These are phyloP conservation scores for Ambastaia sidthimunki DNA, from an alignment of 2,797 vertebrate genomes.

Conservation along the genomic window DNA sequence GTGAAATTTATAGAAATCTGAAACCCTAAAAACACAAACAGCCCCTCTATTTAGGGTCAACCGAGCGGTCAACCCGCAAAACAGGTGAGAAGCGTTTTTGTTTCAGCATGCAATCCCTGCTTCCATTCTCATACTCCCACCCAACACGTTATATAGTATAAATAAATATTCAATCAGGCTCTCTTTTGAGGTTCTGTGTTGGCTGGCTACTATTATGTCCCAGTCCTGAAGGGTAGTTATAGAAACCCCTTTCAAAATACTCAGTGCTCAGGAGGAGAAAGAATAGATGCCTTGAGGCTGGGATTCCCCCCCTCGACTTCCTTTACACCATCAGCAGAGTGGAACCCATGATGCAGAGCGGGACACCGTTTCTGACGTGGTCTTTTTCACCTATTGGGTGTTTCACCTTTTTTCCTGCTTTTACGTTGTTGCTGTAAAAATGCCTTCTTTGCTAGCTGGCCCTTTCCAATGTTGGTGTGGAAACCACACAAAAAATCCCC, in stretches of 20 bases:
- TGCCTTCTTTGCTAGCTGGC: conserved; percentile 64
- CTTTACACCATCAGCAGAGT: conserved; percentile 72
- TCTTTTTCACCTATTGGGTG: conserved; percentile 46
- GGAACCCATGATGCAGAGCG: conserved; percentile 79
- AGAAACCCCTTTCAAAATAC: conserved; percentile 85
- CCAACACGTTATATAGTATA: conserved; percentile 57
- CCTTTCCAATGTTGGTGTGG: conserved; percentile 53
- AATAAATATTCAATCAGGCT: conserved; percentile 66
- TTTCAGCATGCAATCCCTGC: conserved; percentile 39
- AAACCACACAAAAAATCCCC: conserved; percentile 56
- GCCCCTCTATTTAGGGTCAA: conserved; percentile 40
- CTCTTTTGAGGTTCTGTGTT: conserved; percentile 80
- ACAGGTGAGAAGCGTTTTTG: conserved; percentile 51
- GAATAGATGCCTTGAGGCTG: conserved; percentile 72
- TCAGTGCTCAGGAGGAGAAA: conserved; percentile 69
- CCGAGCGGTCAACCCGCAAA: conserved; percentile 39
- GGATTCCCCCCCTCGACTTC: conserved; percentile 53
- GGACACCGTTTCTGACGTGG: conserved; percentile 79
- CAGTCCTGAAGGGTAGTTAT: conserved; percentile 77
- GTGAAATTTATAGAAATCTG: too few relatives aligned
- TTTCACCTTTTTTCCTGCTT: conserved; percentile 48
- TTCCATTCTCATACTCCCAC: conserved; percentile 37
- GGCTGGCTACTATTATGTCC: conserved; percentile 78
- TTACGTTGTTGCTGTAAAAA: conserved; percentile 70
- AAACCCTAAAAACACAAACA: conserved; percentile 47